phyloP scores from a whole-genome alignment of 2,113 vertebrate genomes.

The Plecturocebus donacophilus region DNA sequence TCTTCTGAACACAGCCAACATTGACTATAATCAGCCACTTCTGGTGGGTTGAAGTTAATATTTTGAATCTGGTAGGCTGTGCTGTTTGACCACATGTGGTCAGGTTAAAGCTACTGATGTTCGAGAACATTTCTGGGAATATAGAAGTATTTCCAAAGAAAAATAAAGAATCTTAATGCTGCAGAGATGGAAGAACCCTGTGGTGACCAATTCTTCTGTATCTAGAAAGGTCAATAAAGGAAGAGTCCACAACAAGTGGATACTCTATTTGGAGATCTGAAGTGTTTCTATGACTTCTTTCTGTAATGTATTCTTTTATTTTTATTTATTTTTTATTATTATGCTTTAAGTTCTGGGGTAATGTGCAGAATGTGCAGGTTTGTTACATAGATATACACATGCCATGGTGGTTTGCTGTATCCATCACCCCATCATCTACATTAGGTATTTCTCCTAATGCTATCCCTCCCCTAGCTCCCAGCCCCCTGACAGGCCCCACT shows the following conservation, averaged over 20 bases:
- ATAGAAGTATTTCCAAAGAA: background rate
- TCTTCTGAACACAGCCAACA: conserved; percentile 76
- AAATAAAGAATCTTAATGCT: background rate
- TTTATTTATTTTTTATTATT: too few relatives aligned
- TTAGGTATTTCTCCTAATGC: too few relatives aligned
- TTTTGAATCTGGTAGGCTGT: conserved; percentile 49
- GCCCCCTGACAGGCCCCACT: too few relatives aligned
- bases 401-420: too few relatives aligned
- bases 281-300: background rate
- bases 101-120: conserved; percentile 29
- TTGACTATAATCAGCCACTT: conserved; percentile 69
- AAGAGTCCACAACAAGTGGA: background rate
- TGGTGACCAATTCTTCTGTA: background rate
- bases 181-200: background rate
- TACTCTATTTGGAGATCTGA: background rate
- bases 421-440: too few relatives aligned
- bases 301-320: background rate
- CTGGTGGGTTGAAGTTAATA: conserved; percentile 57
- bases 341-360: too few relatives aligned
- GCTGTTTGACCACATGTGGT: conserved; percentile 24
- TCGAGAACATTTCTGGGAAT: conserved; percentile 45
- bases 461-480: too few relatives aligned
- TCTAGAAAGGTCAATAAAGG: background rate
- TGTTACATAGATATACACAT: too few relatives aligned
- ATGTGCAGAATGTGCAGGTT: too few relatives aligned